A percentile compares a stretch with the other conserved stretches of the same genome.
Evolutionary conservation across 2,888 invertebrate genomes (phyloP).

Genomic region (Drosophila limbata): DNA sequence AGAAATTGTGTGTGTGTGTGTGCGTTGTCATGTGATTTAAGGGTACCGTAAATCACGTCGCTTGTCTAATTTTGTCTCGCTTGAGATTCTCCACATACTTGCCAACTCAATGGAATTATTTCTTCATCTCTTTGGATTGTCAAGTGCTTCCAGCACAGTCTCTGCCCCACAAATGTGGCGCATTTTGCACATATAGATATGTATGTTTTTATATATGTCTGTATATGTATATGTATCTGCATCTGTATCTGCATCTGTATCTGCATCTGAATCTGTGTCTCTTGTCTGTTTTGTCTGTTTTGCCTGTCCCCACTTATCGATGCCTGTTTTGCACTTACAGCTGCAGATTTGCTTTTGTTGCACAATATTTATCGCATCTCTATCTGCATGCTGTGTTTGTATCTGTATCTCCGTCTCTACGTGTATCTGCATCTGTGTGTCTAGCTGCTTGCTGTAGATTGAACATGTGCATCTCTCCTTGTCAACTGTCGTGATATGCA

Average conservation of each 20-base stretch:
- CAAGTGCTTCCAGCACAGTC: conserved; percentile 71
- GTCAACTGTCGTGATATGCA: conserved; percentile 39
- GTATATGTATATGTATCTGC: conserved; percentile 21
- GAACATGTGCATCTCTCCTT: conserved; percentile 23
- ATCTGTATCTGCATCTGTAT: conserved; percentile 23
- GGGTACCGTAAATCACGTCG: conserved; percentile 85
- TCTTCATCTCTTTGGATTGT: conserved; percentile 63
- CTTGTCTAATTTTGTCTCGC: conserved; percentile 84
- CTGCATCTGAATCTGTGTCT: conserved; percentile 31
- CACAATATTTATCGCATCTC: conserved; percentile 42
- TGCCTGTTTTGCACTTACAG: conserved; percentile 34
- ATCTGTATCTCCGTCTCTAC: conserved; percentile 13
- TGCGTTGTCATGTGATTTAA: conserved; percentile 75
- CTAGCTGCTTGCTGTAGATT: conserved; percentile 21
- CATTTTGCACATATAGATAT: conserved; percentile 55
- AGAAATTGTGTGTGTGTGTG: conserved; percentile 19
- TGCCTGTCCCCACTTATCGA: conserved; percentile 57
- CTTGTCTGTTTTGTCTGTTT: conserved; percentile 18
- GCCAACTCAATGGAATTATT: conserved; percentile 83
- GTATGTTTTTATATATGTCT: conserved; percentile 19
- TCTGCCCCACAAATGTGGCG: conserved; percentile 43
- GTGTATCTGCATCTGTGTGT: conserved; percentile 11
- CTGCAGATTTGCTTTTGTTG: conserved; percentile 39
- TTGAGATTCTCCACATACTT: conserved; percentile 82
- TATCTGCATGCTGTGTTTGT: conserved; percentile 10